Conservation (phyloP, 37 sponge, comb jelly and placozoan genomes). For the Aphrocallistes beatrix region DNA sequence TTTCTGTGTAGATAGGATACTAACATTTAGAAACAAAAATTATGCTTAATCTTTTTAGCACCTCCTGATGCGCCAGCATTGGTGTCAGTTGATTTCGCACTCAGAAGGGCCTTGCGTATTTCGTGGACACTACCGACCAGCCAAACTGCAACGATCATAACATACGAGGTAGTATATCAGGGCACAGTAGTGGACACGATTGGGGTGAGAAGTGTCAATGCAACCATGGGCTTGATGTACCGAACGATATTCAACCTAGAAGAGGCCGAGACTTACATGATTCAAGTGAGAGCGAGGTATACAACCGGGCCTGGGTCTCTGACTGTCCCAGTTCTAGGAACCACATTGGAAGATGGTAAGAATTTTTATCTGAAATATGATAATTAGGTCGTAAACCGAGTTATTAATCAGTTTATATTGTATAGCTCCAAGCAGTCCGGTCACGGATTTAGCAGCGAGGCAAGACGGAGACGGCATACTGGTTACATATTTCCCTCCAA, state of each 20-base stretch:
- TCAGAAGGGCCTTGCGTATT: background rate
- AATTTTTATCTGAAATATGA: background rate
- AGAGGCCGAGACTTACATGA: background rate
- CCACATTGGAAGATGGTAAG: background rate
- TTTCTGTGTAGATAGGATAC: too few relatives aligned
- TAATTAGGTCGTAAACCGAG: background rate
- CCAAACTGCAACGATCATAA: background rate
- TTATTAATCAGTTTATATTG: background rate
- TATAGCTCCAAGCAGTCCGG: slow-evolving; percentile 3
- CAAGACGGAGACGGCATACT: background rate
- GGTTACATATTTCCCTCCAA: background rate
- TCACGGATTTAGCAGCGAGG: background rate
- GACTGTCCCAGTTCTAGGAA: background rate
- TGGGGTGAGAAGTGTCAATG: background rate
- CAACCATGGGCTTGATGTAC: background rate
- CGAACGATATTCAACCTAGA: background rate
- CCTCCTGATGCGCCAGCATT: background rate
- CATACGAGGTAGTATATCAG: background rate
- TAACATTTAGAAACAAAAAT: too few relatives aligned
- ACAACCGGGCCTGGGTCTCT: background rate
- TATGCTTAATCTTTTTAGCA: background rate
- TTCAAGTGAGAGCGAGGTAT: background rate
- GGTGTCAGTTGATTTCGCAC: background rate
- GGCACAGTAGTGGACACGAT: background rate
- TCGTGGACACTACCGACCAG: background rate